Evolutionary conservation across 2,797 vertebrate species (phyloP).

Genomic region (Sternotherus odoratus): DNA sequence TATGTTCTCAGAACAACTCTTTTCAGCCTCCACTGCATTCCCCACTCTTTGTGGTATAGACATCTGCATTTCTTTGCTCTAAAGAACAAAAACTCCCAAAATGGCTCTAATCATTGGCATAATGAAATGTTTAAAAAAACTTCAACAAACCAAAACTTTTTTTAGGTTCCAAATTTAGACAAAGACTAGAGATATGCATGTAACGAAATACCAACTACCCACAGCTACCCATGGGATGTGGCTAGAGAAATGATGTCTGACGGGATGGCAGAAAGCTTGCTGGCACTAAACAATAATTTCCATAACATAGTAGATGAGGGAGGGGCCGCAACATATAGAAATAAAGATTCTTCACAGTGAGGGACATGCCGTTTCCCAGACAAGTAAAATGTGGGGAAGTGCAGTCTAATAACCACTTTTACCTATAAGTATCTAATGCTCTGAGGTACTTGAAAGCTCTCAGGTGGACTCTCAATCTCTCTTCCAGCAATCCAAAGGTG

Average conservation of each 20-base stretch:
- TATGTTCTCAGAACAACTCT: conserved; percentile 41
- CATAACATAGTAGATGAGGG: background rate
- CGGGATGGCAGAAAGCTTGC: background rate
- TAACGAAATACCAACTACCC: conserved; percentile 4
- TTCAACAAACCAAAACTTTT: conserved; percentile 22
- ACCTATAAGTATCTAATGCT: background rate
- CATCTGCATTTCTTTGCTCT: conserved; percentile 53
- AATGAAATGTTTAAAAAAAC: conserved; percentile 10
- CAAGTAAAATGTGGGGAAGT: background rate
- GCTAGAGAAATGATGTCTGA: conserved; percentile 17
- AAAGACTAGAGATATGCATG: background rate
- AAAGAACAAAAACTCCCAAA: conserved; percentile 31
- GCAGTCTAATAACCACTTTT: conserved; percentile 18
- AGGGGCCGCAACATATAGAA: conserved; percentile 36
- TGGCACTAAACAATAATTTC: conserved; percentile 34
- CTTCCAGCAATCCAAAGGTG: background rate
- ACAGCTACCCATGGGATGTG: background rate
- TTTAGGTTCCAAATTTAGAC: background rate
- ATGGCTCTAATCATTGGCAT: conserved; percentile 43
- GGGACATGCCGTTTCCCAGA: background rate
- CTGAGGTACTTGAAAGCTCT: conserved; percentile 38
- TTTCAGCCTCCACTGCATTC: conserved; percentile 13
- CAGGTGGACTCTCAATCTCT: background rate
- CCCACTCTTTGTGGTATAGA: conserved; percentile 19
- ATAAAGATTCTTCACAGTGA: background rate